Evolutionary conservation across 1,140 invertebrate species (phyloP).

Genomic region (Mycetomoellerius zeteki): DNA sequence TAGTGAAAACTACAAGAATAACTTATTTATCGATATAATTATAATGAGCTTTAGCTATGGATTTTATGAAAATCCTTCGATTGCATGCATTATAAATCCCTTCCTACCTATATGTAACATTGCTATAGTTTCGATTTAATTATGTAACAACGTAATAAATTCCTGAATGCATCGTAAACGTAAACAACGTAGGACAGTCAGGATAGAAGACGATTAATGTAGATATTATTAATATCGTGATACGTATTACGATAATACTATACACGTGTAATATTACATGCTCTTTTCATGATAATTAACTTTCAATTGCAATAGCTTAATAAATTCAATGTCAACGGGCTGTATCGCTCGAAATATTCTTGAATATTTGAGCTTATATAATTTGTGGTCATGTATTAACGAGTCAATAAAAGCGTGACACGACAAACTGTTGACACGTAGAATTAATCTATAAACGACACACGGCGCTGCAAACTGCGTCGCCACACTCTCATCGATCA

Average conservation of each 20-base stretch:
- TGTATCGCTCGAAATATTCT: not conserved
- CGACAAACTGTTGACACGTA: conserved; percentile 43
- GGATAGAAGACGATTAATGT: not conserved
- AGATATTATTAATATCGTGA: conserved; percentile 18
- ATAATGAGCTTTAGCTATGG: not conserved
- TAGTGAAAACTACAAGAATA: not conserved
- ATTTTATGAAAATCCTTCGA: not conserved
- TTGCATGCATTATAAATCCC: not conserved
- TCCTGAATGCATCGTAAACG: not conserved
- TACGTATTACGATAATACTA: no score
- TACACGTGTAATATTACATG: not conserved
- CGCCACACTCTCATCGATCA: conserved; percentile 44
- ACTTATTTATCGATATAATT: not conserved
- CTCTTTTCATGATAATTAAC: conserved; percentile 13
- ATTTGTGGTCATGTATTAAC: conserved; percentile 45
- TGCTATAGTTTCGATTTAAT: not conserved
- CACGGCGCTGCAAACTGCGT: conserved; percentile 34
- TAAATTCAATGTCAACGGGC: not conserved
- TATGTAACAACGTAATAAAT: conserved; percentile 23
- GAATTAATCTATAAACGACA: conserved; percentile 52
- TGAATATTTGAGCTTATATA: conserved; percentile 25
- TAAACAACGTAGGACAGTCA: not conserved
- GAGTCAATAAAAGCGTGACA: conserved; percentile 49
- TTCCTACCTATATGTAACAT: not conserved
- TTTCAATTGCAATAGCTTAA: conserved; percentile 5